Conservation (phyloP, 1,140 invertebrate species). For the Cydia fagiglandana region DNA sequence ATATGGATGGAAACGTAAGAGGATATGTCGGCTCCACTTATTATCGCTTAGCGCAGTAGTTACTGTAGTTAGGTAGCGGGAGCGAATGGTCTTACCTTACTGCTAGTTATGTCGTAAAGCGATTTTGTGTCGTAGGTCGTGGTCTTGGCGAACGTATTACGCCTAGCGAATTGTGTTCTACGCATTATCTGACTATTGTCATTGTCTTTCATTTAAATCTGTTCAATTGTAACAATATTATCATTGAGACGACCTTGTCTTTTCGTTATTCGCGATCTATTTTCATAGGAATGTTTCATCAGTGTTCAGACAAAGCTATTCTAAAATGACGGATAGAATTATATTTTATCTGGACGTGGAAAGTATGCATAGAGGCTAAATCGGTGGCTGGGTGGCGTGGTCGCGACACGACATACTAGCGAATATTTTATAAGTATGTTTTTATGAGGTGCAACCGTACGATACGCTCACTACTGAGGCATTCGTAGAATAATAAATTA, state of each 20-base stretch:
- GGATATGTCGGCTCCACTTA: conserved; percentile 15
- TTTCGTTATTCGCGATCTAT: conserved; percentile 25
- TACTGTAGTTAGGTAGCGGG: conserved; percentile 2
- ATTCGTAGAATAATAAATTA: conserved; percentile 77
- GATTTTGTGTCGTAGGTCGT: conserved; percentile 30
- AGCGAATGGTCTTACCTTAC: neutral
- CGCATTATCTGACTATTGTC: neutral
- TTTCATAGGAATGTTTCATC: conserved; percentile 39
- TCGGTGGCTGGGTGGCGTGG: conserved; percentile 49
- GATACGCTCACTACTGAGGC: conserved; percentile 57
- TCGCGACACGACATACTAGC: conserved; percentile 47
- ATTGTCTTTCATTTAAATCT: conserved; percentile 19
- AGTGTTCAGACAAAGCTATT: conserved; percentile 46
- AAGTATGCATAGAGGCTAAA: conserved; percentile 51
- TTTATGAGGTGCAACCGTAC: conserved; percentile 75
- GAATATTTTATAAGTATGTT: conserved; percentile 68
- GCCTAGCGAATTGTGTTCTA: neutral
- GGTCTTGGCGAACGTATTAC: neutral
- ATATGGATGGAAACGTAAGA: neutral
- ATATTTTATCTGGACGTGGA: conserved; percentile 43
- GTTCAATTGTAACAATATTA: conserved; percentile 26
- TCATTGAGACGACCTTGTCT: conserved; percentile 31
- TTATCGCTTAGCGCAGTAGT: neutral
- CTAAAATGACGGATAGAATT: conserved; percentile 42
- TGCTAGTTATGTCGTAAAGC: neutral